Evolutionary conservation across 2,888 invertebrate genomes (phyloP).

Genomic region (Phragmatobia fuliginosa): DNA sequence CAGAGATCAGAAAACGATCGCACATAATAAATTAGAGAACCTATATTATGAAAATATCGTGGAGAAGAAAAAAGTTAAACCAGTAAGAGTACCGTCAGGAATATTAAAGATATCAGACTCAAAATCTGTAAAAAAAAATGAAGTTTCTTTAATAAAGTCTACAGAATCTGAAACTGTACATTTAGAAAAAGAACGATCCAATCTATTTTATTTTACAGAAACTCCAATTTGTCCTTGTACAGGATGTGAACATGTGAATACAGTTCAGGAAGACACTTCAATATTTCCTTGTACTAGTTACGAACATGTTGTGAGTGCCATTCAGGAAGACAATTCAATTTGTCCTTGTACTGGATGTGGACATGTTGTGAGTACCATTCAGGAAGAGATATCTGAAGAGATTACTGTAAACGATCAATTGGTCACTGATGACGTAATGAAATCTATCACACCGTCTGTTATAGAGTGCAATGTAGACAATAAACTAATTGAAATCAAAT

Average conservation of each 20-base stretch:
- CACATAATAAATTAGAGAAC: background rate
- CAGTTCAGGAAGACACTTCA: background rate
- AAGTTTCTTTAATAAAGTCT: background rate
- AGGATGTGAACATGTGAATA: too few species aligned
- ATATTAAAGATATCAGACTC: background rate
- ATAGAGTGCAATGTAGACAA: background rate
- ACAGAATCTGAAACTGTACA: background rate
- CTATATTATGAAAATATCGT: background rate
- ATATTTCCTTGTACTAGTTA: conserved; percentile 6
- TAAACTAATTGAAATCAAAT: background rate
- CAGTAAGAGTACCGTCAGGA: background rate
- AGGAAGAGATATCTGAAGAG: conserved; percentile 3
- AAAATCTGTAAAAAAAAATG: background rate
- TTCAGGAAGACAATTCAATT: background rate
- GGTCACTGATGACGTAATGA: background rate
- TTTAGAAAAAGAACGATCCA: conserved; percentile 8
- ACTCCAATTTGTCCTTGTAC: conserved; percentile 11
- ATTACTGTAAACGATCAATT: background rate
- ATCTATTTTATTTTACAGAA: conserved; percentile 1
- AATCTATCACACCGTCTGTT: background rate
- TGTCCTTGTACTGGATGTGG: conserved; percentile 26
- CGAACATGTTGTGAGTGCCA: too few species aligned
- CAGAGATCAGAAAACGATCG: conserved; percentile 2
- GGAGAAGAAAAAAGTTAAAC: background rate
- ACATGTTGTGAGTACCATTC: background rate